Percentiles rank a stretch among this genome's conserved stretches.
Evolutionary conservation across 2,113 vertebrate genomes (phyloP).

Genomic region (Struthio camelus): DNA sequence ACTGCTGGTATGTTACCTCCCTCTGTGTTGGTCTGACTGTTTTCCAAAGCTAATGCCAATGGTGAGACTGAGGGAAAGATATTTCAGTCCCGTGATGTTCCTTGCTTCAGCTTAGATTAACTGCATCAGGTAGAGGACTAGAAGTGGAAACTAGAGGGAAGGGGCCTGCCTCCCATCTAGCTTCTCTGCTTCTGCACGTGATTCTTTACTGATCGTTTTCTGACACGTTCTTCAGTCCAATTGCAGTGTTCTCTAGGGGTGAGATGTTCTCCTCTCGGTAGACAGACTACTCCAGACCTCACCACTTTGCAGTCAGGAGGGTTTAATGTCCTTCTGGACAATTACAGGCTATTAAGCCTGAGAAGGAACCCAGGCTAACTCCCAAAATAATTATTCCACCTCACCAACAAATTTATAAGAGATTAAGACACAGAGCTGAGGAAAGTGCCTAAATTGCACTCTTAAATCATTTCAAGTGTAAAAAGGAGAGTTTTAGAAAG

Average conservation of each 20-base stretch:
- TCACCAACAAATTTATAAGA: neutral
- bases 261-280: neutral
- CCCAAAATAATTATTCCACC: neutral
- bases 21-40: neutral
- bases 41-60: neutral
- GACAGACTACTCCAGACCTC: neutral
- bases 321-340: neutral
- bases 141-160: neutral
- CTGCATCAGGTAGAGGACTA: neutral
- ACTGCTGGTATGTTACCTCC: conserved; percentile 6
- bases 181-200: neutral
- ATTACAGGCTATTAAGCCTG: neutral
- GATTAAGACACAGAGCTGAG: too few species aligned
- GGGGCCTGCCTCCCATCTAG: neutral
- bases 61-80: neutral
- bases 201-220: neutral
- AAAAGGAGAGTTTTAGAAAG: neutral
- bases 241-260: neutral
- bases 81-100: neutral
- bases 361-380: neutral
- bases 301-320: neutral
- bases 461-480: neutral
- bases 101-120: neutral
- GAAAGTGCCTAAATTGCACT: neutral
- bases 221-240: neutral